These are phyloP conservation scores for Gymnocheta viridis DNA, from an alignment of 2,888 invertebrate species.

Conservation along the genomic window DNA sequence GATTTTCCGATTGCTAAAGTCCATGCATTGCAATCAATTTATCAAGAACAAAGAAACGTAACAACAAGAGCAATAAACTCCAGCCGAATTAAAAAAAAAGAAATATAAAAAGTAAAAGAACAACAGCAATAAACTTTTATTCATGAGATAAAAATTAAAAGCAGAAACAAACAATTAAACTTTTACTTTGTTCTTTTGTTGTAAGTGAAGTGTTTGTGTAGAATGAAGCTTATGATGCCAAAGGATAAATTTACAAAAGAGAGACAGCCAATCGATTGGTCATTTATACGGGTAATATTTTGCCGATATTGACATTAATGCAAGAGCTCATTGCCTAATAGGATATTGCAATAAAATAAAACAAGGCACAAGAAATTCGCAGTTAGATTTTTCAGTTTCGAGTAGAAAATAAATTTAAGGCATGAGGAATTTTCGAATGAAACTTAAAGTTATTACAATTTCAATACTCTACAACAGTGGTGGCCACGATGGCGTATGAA, in stretches of 20 bases:
- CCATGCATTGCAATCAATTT: conserved; percentile 38
- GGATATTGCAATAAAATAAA: neutral
- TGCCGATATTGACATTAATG: neutral
- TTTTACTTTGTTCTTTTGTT: neutral
- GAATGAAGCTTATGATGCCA: neutral
- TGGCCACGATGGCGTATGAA: too few species aligned
- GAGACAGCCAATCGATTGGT: conserved; percentile 1
- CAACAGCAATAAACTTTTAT: conserved; percentile 37
- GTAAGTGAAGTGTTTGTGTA: neutral
- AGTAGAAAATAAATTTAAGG: neutral
- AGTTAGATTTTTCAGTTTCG: neutral
- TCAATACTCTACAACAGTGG: too few species aligned
- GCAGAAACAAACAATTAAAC: conserved; percentile 15
- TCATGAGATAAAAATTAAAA: conserved; percentile 35
- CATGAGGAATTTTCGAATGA: too few species aligned
- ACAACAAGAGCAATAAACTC: neutral
- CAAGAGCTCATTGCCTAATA: neutral
- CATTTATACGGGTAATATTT: neutral
- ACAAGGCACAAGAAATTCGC: neutral
- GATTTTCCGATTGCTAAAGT: neutral
- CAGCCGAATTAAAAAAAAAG: neutral
- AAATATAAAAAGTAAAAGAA: neutral
- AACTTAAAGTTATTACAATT: too few species aligned
- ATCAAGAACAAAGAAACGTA: conserved; percentile 27
- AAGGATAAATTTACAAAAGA: neutral